A percentile compares a stretch with the other conserved stretches of the same genome.
Evolutionary conservation across 1,140 invertebrate genomes (phyloP).

Genomic region (Camponotus vicinus): DNA sequence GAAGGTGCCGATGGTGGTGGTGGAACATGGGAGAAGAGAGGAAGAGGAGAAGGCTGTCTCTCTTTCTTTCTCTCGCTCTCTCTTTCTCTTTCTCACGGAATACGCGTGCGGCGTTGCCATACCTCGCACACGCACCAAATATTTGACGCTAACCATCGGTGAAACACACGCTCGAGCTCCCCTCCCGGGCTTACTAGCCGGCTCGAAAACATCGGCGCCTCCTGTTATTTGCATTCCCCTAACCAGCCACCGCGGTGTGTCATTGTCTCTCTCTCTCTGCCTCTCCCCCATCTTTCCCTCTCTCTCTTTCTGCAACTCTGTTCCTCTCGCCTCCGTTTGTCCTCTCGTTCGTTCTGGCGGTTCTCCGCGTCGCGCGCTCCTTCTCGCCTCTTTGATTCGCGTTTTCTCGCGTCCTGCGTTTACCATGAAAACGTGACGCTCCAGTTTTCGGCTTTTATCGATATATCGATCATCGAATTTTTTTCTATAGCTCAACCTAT

Average conservation of each 20-base stretch:
- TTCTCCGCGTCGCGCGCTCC: conserved; percentile 38
- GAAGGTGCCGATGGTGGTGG: conserved; percentile 57
- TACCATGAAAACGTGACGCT: conserved; percentile 46
- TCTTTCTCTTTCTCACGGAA: conserved; percentile 58
- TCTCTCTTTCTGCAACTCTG: neutral
- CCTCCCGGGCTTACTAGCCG: conserved; percentile 82
- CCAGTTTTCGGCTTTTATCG: conserved; percentile 41
- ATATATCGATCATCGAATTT: conserved; percentile 25
- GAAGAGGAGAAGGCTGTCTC: conserved; percentile 41
- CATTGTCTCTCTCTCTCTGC: conserved; percentile 77
- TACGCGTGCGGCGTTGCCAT: conserved; percentile 82
- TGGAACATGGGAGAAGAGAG: conserved; percentile 50
- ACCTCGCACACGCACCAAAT: conserved; percentile 85
- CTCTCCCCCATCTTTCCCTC: neutral
- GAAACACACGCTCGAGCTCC: conserved; percentile 82
- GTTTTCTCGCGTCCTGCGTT: conserved; percentile 29
- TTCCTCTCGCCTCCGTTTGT: conserved; percentile 51
- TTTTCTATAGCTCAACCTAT: neutral
- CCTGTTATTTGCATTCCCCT: conserved; percentile 85
- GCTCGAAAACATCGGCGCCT: conserved; percentile 85
- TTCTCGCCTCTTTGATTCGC: conserved; percentile 64
- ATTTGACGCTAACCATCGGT: conserved; percentile 86
- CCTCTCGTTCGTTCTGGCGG: conserved; percentile 38
- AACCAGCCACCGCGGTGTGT: conserved; percentile 74
- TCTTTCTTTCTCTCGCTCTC: conserved; percentile 40